phyloP scores from a whole-genome alignment of 23 tunicate species.

The Aplidium turbinatum region DNA sequence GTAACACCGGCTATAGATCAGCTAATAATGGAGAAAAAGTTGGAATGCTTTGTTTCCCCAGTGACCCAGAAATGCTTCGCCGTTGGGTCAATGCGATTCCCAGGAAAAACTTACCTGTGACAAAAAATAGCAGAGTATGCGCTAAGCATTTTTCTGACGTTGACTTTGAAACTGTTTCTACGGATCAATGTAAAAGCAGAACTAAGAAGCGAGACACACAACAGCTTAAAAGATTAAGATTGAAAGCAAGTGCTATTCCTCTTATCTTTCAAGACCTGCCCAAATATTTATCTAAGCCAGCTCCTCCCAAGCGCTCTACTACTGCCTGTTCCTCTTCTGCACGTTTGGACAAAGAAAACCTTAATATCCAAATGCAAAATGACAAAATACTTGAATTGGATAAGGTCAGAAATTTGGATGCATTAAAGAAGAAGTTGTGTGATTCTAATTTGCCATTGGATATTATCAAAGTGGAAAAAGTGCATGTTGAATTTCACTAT shows the following conservation, averaged over 20 bases:
- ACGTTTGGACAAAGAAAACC: conserved; percentile 2
- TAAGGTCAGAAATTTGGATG: background rate
- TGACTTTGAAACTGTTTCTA: conserved; percentile 16
- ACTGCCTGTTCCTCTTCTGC: conserved; percentile 1
- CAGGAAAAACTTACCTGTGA: conserved; percentile 3
- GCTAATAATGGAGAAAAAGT: too few relatives aligned
- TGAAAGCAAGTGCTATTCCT: conserved; percentile 7
- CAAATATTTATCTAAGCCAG: conserved; percentile 7
- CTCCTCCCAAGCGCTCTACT: background rate
- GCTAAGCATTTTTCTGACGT: conserved; percentile 6
- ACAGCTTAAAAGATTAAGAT: conserved; percentile 1
- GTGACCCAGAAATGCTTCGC: background rate
- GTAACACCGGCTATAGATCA: too few relatives aligned
- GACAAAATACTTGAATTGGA: background rate
- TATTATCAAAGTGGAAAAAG: conserved; percentile 2
- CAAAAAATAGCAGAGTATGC: background rate
- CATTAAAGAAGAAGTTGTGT: conserved; percentile 4
- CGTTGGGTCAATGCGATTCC: conserved; percentile 4
- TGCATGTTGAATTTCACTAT: background rate
- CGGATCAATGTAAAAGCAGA: conserved; percentile 4
- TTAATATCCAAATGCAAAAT: background rate
- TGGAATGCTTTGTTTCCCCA: conserved; percentile 1
- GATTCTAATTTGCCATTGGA: background rate
- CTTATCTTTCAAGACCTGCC: conserved; percentile 6
- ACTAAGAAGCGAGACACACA: background rate